Base-by-base conservation (phyloP, 2,888 invertebrate genomes). In the Heteropelma amictum region DNA sequence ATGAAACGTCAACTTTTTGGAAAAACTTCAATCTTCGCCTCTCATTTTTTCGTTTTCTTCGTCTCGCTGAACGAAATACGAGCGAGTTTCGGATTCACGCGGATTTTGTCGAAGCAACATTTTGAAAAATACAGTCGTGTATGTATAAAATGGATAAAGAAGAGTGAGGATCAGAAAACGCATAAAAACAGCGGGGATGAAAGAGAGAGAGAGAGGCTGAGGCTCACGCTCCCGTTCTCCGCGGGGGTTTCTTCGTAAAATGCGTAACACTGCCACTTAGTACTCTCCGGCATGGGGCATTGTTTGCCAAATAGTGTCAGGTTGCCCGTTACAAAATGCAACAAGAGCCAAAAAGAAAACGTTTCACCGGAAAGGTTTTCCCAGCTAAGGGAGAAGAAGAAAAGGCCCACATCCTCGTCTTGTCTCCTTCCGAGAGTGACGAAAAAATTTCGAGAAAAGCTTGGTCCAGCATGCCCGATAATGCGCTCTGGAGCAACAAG, bases 231-330 rank as follows among this genome's bases (percentile, higher is more conserved):
- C 42, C 58, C 6, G 45, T 69, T 79, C 83, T 51, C 82, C 69
- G 79, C 82, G 73, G 83, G 83, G 81, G 81, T 80, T 83, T 83
- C 68, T 81, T 80, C 79, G 79, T 69, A 83, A 84, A 84, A 83
- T 81, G 83, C 83, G 84, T 83, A 84, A 85, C 84, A 83, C 82
- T 80, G 80, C 82, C 82, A 83, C 84, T 85, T 82, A 83, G 82
- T 83, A 82, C 80, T 81, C 81, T 77, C 60, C 77, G 79, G 76
- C 76, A 76, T 63, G 60, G 61, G 68, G 77, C 77, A 84, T 84
- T 84, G 83, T 85, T 85, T 85, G 82, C 79, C 77, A 81, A 85
- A 83, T 82, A 84, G 83, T 83, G 83, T 84, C 84, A 82, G 84
- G 77, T 82, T 83, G 79, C 82, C 79, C 77, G 73, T 69, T 73